These are phyloP conservation scores for Zaprionus inermis DNA, from an alignment of 1,140 invertebrate species.

Conservation along the genomic window DNA sequence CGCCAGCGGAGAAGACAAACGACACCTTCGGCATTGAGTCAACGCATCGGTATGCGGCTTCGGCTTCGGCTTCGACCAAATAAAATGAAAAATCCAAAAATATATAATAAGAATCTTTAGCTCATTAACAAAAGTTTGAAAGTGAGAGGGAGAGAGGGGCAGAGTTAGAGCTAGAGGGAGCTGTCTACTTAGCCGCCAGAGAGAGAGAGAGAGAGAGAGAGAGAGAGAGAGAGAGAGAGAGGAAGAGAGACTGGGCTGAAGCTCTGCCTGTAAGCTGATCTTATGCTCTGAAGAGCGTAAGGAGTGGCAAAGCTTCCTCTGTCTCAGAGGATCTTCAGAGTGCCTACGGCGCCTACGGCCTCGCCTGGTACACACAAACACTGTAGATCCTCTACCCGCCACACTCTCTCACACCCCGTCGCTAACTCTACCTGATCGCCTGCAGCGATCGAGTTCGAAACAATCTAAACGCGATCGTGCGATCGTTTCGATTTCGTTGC, in stretches of 20 bases:
- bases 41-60: slow-evolving; percentile 74
- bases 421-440: background rate
- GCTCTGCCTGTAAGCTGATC: background rate
- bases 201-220: background rate
- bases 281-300: background rate
- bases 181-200: background rate
- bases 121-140: slow-evolving; percentile 67
- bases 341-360: too few species aligned
- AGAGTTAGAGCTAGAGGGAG: background rate
- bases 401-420: background rate
- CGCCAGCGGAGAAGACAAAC: slow-evolving; percentile 72
- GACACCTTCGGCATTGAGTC: slow-evolving; percentile 78
- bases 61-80: slow-evolving; percentile 1
- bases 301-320: background rate
- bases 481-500: background rate
- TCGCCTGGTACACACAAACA: background rate
- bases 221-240: background rate
- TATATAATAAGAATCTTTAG: slow-evolving; percentile 53
- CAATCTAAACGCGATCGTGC: slow-evolving; percentile 48
- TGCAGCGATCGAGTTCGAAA: background rate
- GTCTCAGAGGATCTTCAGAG: too few species aligned
- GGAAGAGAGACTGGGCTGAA: too few species aligned
- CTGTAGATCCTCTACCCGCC: background rate
- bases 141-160: slow-evolving; percentile 16
- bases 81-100: slow-evolving; percentile 1